Conservation (phyloP, 2,797 vertebrate species). For the Xiphorhynchus erythropygius region DNA sequence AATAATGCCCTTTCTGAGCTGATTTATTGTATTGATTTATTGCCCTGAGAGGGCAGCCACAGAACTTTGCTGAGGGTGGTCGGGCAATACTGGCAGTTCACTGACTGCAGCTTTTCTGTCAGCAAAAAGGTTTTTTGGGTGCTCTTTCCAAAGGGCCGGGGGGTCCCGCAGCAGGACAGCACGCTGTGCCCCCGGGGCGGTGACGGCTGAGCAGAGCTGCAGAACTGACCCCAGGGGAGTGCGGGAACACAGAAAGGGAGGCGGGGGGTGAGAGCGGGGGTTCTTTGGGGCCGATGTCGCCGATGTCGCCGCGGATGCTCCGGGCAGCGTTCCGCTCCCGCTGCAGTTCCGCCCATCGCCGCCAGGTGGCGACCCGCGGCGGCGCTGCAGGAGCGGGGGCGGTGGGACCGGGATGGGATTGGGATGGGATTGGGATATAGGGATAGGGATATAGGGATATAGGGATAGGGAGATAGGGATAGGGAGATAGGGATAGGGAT, state of each 20-base stretch:
- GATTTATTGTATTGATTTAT: neutral
- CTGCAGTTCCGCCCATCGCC: neutral
- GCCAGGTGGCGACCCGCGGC: neutral
- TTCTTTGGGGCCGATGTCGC: no score
- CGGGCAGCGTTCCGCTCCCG: neutral
- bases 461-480: no score
- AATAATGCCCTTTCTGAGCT: neutral
- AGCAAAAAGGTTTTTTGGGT: fast-evolving
- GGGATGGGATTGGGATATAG: no score
- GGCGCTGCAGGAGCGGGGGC: neutral
- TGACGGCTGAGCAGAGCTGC: neutral
- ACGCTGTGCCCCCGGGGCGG: neutral
- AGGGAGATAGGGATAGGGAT: fast-evolving
- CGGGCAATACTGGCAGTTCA: neutral
- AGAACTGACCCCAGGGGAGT: neutral
- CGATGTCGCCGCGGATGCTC: neutral
- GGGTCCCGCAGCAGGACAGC: neutral
- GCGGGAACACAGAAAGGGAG: neutral
- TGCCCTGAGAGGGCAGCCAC: fast-evolving
- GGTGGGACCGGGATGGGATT: fast-evolving
- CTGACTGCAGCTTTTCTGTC: neutral
- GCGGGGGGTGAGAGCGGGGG: fast-evolving
- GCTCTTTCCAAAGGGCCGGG: neutral
- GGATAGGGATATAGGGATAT: neutral
- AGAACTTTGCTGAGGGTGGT: neutral